Conservation (phyloP, 1,140 invertebrate species). For the Trachymyrmex cornetzi region DNA sequence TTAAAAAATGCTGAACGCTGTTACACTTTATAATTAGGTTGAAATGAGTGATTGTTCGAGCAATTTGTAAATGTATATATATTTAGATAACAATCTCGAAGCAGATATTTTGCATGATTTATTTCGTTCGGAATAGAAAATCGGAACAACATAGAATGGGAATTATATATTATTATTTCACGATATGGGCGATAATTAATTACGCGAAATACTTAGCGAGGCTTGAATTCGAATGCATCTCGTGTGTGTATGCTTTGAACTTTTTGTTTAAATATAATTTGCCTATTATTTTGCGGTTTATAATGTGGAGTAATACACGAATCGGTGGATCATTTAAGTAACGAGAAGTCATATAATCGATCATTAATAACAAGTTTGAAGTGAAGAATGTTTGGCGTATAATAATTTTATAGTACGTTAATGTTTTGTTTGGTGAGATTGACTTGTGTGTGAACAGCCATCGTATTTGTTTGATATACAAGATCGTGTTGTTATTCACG, state of each 20-base stretch:
- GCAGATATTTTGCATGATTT: not conserved
- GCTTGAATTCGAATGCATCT: not conserved
- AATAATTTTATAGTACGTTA: not conserved
- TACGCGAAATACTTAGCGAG: not conserved
- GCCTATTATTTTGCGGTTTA: not conserved
- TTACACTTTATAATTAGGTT: not conserved
- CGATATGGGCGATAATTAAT: not conserved
- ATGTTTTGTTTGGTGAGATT: not conserved
- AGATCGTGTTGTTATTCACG: not conserved
- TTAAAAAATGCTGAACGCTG: not conserved
- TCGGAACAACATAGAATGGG: not conserved
- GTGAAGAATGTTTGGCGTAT: not conserved
- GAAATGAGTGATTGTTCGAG: not conserved
- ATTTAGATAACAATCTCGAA: not conserved
- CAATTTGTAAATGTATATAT: no score
- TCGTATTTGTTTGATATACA: not conserved
- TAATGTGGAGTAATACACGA: not conserved
- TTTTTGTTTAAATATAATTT: conserved; percentile 8
- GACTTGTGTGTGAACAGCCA: not conserved
- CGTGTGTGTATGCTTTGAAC: not conserved
- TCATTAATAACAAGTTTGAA: not conserved
- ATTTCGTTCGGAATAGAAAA: not conserved
- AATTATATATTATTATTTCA: conserved; percentile 7
- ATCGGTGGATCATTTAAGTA: not conserved
- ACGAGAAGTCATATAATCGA: not conserved